Conservation (phyloP, 2,113 vertebrate genomes). For the Terrapene triunguis region DNA sequence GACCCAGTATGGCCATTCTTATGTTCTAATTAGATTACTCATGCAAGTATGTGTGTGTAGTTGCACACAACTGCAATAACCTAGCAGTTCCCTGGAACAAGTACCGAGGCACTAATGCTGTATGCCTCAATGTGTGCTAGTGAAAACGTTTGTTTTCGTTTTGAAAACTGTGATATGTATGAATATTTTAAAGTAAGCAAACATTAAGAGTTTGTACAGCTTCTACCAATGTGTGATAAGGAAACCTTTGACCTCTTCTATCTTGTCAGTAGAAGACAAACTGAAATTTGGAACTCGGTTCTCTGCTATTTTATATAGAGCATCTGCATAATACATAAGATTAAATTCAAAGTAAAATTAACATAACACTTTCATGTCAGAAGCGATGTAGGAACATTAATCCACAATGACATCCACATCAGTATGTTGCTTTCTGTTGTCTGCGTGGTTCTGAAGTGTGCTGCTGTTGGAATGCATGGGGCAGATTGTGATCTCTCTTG, state of each 20-base stretch:
- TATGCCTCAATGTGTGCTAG: neutral
- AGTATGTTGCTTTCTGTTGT: neutral
- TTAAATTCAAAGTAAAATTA: neutral
- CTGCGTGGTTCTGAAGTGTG: neutral
- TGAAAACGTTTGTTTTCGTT: neutral
- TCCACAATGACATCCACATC: neutral
- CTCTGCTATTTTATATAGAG: neutral
- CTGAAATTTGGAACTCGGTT: neutral
- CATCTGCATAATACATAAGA: neutral
- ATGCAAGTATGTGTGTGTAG: neutral
- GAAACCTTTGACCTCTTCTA: neutral
- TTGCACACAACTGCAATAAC: neutral
- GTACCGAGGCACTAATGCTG: neutral
- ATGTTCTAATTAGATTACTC: neutral
- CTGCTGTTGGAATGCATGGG: too few species aligned
- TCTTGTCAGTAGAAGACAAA: neutral
- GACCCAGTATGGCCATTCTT: too few species aligned
- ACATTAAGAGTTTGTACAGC: neutral
- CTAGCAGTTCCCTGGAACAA: neutral
- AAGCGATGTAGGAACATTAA: neutral
- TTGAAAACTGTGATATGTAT: neutral
- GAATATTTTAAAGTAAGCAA: neutral
- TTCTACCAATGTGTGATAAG: neutral
- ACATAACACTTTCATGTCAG: neutral
- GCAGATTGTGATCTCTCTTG: neutral